phyloP scores from a whole-genome alignment of 2,113 vertebrate species.

The Plecotus auritus region DNA sequence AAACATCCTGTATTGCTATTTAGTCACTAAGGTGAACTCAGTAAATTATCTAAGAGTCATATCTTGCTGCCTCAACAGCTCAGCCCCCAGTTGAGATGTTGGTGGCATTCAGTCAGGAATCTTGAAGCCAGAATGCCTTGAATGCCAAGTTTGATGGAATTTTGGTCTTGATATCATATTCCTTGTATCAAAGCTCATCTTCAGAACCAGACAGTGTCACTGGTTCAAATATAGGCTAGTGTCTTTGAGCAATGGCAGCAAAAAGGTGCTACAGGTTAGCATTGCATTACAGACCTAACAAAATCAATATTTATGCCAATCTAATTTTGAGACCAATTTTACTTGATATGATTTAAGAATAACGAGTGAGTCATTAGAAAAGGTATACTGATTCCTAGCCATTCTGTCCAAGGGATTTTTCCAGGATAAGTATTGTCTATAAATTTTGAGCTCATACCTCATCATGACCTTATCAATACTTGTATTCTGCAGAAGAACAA shows the following conservation, averaged over 20 bases:
- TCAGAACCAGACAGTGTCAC: neutral
- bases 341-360: neutral
- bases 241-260: neutral
- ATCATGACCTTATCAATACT: neutral
- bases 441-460: neutral
- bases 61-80: neutral
- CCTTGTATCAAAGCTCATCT: conserved; percentile 9
- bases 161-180: neutral
- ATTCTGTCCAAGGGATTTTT: neutral
- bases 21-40: neutral
- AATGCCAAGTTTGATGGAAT: neutral
- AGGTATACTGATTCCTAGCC: neutral
- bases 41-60: neutral
- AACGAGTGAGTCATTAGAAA: neutral
- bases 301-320: neutral
- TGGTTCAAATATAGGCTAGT: neutral
- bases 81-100: neutral
- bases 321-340: neutral
- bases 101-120: neutral
- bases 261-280: neutral
- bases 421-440: neutral
- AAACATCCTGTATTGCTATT: neutral
- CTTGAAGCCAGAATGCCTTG: neutral
- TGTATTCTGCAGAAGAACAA: neutral
- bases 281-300: neutral